Percentiles rank a stretch among this genome's conserved stretches.
phyloP scores from a whole-genome alignment of 2,113 vertebrate species.

The Rhodinocichla rosea region DNA sequence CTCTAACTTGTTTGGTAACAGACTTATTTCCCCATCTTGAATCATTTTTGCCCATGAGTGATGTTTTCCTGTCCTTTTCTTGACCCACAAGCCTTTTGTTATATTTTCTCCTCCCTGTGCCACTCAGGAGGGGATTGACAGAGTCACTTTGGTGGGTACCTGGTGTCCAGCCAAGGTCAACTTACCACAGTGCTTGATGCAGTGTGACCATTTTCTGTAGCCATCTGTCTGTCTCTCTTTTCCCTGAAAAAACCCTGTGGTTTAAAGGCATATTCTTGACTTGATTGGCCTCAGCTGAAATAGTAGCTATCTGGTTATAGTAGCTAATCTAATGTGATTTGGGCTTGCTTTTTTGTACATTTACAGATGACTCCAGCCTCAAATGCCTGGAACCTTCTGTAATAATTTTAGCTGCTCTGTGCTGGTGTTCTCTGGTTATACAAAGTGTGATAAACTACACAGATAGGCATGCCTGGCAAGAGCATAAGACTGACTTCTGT shows the following conservation, averaged over 20 bases:
- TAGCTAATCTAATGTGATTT: neutral
- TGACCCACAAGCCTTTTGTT: fast-evolving
- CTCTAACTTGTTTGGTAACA: neutral
- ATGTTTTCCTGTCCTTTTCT: neutral
- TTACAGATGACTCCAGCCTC: neutral
- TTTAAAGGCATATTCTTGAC: neutral
- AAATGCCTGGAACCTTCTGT: neutral
- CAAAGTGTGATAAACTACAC: neutral
- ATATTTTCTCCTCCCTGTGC: neutral
- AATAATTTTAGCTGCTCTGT: neutral
- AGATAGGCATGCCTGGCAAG: neutral
- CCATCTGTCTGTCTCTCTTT: neutral
- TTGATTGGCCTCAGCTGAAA: neutral
- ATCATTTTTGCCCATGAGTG: neutral
- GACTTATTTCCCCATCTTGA: neutral
- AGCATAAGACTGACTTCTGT: neutral
- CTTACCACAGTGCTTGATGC: neutral
- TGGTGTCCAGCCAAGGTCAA: neutral
- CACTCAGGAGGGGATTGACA: neutral
- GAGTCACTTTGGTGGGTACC: neutral
- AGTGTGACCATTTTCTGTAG: neutral
- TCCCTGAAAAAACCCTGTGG: neutral
- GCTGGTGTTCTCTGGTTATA: neutral
- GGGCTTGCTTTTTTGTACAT: neutral
- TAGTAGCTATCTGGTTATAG: neutral